A percentile compares a stretch with the other conserved stretches of the same genome.
Conservation (phyloP, 2,113 vertebrate genomes). For the Esox niger region DNA sequence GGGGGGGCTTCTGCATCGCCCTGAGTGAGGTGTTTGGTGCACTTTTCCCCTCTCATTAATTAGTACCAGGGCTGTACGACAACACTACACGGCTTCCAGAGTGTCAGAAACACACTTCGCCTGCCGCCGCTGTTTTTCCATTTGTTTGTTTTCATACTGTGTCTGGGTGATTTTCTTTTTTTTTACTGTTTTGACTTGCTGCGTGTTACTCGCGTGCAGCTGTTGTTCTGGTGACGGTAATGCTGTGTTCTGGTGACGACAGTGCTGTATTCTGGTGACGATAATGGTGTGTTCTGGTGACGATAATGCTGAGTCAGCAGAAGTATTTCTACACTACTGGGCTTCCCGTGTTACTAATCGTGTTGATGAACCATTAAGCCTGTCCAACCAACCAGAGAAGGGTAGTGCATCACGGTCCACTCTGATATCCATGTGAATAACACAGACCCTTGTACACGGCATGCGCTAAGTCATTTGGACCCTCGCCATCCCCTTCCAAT, state of each 20-base stretch:
- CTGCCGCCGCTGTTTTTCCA: background rate
- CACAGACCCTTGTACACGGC: background rate
- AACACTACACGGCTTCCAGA: constrained; percentile 56
- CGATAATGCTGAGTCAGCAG: background rate
- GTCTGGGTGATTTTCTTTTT: background rate
- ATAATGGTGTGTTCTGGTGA: background rate
- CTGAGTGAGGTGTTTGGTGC: constrained; percentile 43
- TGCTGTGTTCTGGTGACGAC: background rate
- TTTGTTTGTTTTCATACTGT: background rate
- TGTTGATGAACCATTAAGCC: background rate
- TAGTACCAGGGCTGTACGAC: constrained; percentile 52
- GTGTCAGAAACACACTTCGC: constrained; percentile 8
- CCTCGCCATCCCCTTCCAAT: background rate
- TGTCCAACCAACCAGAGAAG: no score
- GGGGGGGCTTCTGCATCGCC: constrained; percentile 25
- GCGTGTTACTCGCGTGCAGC: background rate
- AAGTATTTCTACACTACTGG: background rate
- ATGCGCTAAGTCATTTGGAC: background rate
- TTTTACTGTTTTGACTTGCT: background rate
- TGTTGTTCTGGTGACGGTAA: background rate
- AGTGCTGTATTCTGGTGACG: background rate
- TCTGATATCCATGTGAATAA: background rate
- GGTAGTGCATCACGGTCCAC: background rate
- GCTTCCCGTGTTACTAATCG: background rate
- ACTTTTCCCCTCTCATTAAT: constrained; percentile 66